Base-by-base conservation (phyloP, 2,888 invertebrate species). In the Caenorhabditis afra region DNA sequence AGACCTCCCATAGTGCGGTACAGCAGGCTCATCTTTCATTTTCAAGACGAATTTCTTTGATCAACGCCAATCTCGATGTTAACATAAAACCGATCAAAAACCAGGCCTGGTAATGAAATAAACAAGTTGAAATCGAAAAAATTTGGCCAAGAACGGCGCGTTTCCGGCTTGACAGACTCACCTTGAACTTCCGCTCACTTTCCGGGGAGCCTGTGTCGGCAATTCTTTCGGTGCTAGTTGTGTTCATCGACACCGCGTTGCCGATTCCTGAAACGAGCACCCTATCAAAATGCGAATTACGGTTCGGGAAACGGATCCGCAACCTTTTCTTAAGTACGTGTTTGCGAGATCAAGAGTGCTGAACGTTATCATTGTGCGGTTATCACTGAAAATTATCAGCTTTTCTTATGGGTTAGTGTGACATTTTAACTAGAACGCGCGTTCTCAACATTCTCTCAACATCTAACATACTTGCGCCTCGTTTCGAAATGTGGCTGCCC, bases 131-230 rank as follows among this genome's bases (percentile, higher is more conserved):
- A 45, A 45, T n/a, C 16, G n/a, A 4, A n/a, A n/a, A n/a, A n/a
- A n/a, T n/a, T n/a, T n/a, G n/a, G n/a, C n/a, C 14, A 1, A 7
- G 12, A n/a, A n/a, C n/a, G n/a, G n/a, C n/a, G n/a, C n/a, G 29
- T 29, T 7, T 29, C 7, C 39, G 2, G 11, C 47, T n/a, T n/a
- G n/a, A n/a, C n/a, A n/a, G n/a, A 49, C 58, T 5, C 23, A 71
- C 71, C 71, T 71, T 71, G 41, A 45, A 35, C 57, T 71, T 71
- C 41, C 53, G 45, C 39, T 71, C 71, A 20, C 16, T 57, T 20
- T 71, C 71, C 64, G 71, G 71, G 16, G 71, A 71, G 41, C 71
- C 71, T 1, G 71, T 53, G 14, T 71, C 71, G 18, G 41, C 35
- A 18, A 22, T 22, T 16, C 29, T 58, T 18, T 58, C 41, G 7